These are phyloP conservation scores for Drosophila stalkeri DNA, from an alignment of 2,888 invertebrate genomes.

Conservation along the genomic window DNA sequence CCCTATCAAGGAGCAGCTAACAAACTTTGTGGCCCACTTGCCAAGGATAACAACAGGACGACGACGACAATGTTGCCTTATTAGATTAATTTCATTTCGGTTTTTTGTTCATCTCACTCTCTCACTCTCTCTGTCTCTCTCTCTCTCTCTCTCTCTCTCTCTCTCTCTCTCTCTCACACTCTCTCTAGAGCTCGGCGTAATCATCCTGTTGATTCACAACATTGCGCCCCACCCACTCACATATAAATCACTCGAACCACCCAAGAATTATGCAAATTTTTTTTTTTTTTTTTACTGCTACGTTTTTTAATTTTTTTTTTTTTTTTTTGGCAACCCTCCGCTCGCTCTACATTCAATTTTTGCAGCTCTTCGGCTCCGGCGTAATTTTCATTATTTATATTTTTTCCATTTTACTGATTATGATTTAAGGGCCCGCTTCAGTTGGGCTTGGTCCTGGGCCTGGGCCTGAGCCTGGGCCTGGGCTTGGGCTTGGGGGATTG, in stretches of 20 bases:
- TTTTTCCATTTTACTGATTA: conserved; percentile 83
- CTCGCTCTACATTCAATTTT: conserved; percentile 71
- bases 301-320: conserved; percentile 15
- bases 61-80: conserved; percentile 82
- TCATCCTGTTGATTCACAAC: conserved; percentile 77
- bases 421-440: conserved; percentile 77
- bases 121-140: background rate
- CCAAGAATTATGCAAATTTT: conserved; percentile 76
- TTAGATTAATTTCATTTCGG: conserved; percentile 84
- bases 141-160: background rate
- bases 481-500: conserved; percentile 43
- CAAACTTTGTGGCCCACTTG: conserved; percentile 50
- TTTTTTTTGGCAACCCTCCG: conserved; percentile 66
- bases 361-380: conserved; percentile 43
- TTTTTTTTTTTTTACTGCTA: conserved; percentile 57
- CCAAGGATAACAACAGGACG: conserved; percentile 35
- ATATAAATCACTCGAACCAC: conserved; percentile 54
- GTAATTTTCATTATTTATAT: conserved; percentile 81
- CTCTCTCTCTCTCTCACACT: background rate
- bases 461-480: conserved; percentile 6
- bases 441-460: background rate
- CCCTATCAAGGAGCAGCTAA: conserved; percentile 44
- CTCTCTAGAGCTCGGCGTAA: conserved; percentile 44
- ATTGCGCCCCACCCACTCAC: conserved; percentile 28
- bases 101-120: conserved; percentile 27